These are phyloP conservation scores for Melanogrammus aeglefinus DNA, from an alignment of 2,797 vertebrate species.

Conservation along the genomic window DNA sequence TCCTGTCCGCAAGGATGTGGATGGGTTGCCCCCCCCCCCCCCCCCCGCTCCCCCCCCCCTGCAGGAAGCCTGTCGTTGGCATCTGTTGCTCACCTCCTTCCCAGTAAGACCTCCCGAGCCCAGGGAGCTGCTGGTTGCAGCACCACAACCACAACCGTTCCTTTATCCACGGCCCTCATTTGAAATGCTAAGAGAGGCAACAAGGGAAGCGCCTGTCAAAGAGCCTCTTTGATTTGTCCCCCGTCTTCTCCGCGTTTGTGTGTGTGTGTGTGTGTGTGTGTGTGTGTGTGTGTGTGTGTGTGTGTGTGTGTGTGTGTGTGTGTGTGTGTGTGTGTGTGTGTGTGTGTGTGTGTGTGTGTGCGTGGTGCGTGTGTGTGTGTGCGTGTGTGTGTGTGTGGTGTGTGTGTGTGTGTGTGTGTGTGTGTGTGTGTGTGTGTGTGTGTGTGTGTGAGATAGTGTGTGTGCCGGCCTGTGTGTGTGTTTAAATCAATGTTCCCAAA, in stretches of 20 bases:
- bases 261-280: background rate
- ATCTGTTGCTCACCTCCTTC: conserved; percentile 34
- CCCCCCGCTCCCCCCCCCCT: conserved; percentile 24
- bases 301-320: conserved; percentile 17
- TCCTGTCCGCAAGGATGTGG: conserved; percentile 27
- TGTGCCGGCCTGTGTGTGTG: background rate
- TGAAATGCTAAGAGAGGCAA: conserved; percentile 76
- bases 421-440: background rate
- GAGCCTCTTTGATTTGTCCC: conserved; percentile 63
- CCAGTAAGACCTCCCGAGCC: conserved; percentile 58
- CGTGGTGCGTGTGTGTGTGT: background rate
- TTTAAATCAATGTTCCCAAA: conserved; percentile 10
- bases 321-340: conserved; percentile 17
- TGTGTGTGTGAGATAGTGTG: conserved; percentile 30
- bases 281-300: too few species aligned
- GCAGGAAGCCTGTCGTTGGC: background rate
- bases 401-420: background rate
- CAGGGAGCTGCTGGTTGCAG: conserved; percentile 58
- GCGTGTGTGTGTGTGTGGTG: conserved; percentile 23
- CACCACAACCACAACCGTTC: conserved; percentile 56
- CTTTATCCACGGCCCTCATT: conserved; percentile 72
- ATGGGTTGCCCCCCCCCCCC: conserved; percentile 36
- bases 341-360: conserved; percentile 25
- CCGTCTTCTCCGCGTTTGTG: conserved; percentile 14
- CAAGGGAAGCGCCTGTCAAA: conserved; percentile 70